A percentile compares a stretch with the other conserved stretches of the same genome.
These are phyloP conservation scores for Tiphia femorata DNA, from an alignment of 2,888 invertebrate genomes.

Conservation along the genomic window DNA sequence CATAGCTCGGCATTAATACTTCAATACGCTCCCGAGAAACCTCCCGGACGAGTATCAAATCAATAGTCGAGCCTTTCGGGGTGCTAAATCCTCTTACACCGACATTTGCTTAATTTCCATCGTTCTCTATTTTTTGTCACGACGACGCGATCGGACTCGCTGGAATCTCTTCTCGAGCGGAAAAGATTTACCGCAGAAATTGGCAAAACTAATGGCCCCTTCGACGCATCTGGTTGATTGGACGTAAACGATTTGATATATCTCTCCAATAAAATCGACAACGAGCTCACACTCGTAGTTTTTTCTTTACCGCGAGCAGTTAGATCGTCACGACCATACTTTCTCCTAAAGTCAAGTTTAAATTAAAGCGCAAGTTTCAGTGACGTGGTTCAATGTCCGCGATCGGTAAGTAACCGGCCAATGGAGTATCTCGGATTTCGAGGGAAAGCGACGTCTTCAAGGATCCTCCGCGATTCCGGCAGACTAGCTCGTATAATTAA, in stretches of 20 bases:
- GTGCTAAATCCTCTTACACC: no score
- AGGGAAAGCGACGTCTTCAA: slow-evolving; percentile 4
- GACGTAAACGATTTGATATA: no score
- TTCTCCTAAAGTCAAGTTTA: slow-evolving; percentile 29
- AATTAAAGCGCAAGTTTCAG: slow-evolving; percentile 20
- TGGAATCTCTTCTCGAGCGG: neutral
- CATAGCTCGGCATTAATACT: no score
- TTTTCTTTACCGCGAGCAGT: neutral
- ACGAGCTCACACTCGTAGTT: neutral
- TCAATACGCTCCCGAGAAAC: no score
- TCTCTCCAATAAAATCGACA: no score
- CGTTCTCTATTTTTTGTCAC: neutral
- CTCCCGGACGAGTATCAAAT: no score
- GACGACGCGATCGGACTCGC: neutral
- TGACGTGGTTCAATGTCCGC: slow-evolving; percentile 13
- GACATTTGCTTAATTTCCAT: neutral
- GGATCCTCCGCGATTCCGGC: neutral
- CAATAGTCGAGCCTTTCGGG: no score
- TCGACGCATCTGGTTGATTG: no score
- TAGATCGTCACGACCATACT: slow-evolving; percentile 7
- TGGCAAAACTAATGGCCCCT: no score
- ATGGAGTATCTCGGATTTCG: slow-evolving; percentile 10
- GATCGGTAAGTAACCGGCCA: slow-evolving; percentile 1
- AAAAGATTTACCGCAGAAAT: no score
- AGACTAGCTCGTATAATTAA: neutral